phyloP scores from a whole-genome alignment of 2,888 invertebrate species.

The Euclidia mi region DNA sequence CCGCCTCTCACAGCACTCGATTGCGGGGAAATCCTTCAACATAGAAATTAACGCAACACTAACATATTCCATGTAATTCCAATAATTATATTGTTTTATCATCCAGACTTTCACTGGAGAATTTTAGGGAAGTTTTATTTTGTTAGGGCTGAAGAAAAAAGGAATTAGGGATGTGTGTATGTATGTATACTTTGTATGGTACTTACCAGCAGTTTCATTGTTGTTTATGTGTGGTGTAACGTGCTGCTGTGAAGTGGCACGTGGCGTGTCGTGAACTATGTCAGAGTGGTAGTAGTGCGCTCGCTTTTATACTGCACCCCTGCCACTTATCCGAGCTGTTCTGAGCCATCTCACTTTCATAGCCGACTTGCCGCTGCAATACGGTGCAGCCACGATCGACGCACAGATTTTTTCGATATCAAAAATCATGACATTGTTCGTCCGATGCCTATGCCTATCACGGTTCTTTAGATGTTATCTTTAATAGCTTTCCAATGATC shows the following conservation, averaged over 20 bases:
- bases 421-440: constrained; percentile 65
- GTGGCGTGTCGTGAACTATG: constrained; percentile 85
- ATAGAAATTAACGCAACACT: constrained; percentile 52
- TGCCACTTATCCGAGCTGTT: constrained; percentile 82
- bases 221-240: constrained; percentile 71
- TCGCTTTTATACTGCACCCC: constrained; percentile 89
- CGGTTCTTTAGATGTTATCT: constrained; percentile 47
- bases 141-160: constrained; percentile 31
- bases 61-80: constrained; percentile 41
- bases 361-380: constrained; percentile 76
- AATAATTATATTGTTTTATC: constrained; percentile 25
- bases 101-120: constrained; percentile 5
- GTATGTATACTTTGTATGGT: too few relatives aligned
- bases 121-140: constrained; percentile 5
- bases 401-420: constrained; percentile 68
- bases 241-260: constrained; percentile 79
- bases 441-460: constrained; percentile 39
- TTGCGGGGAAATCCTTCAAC: constrained; percentile 69
- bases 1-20: constrained; percentile 73
- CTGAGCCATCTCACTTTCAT: constrained; percentile 86
- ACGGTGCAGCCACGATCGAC: constrained; percentile 68
- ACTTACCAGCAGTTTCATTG: constrained; percentile 88
- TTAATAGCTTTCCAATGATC: constrained; percentile 37
- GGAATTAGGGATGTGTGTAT: constrained; percentile 37
- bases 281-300: constrained; percentile 85